Evolutionary conservation across 2,113 vertebrate genomes (phyloP).

Genomic region (Sylvilagus bachmani): DNA sequence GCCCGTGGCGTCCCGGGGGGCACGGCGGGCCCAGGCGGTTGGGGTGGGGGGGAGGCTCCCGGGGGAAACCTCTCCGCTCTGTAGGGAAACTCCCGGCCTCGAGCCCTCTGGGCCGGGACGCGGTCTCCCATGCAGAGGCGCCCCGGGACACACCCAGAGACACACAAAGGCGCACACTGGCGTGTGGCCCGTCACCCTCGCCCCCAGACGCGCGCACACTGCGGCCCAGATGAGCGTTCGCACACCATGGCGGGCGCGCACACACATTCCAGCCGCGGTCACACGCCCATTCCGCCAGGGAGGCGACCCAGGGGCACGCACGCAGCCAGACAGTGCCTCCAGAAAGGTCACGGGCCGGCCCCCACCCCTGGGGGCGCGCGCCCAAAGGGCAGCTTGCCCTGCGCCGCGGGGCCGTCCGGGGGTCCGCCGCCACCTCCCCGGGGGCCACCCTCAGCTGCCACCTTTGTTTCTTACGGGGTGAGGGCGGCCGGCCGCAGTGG

Average conservation of each 20-base stretch:
- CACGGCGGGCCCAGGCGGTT: constrained; percentile 42
- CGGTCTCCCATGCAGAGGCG: constrained; percentile 60
- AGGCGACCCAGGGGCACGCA: constrained; percentile 14
- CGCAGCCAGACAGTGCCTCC: background rate
- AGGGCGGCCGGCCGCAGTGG: constrained; percentile 38
- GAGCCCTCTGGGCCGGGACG: background rate
- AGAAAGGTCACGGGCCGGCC: background rate
- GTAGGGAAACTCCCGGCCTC: background rate
- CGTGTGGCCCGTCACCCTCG: constrained; percentile 76
- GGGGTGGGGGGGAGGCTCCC: background rate
- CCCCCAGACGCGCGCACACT: constrained; percentile 62
- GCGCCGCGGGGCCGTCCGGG: background rate
- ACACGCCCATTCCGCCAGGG: constrained; percentile 23
- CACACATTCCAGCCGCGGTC: constrained; percentile 72
- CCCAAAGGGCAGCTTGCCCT: background rate
- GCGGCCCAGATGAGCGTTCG: constrained; percentile 77
- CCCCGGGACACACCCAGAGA: constrained; percentile 76
- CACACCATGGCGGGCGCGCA: constrained; percentile 57
- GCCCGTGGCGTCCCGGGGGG: background rate
- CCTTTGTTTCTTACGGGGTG: constrained; percentile 56
- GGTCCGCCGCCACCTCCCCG: background rate
- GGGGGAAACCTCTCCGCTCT: background rate
- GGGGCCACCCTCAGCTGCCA: background rate
- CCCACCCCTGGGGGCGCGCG: background rate
- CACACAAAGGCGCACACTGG: constrained; percentile 80